Conservation (phyloP, 2,888 invertebrate genomes). For the Philopedon plagiatum region DNA sequence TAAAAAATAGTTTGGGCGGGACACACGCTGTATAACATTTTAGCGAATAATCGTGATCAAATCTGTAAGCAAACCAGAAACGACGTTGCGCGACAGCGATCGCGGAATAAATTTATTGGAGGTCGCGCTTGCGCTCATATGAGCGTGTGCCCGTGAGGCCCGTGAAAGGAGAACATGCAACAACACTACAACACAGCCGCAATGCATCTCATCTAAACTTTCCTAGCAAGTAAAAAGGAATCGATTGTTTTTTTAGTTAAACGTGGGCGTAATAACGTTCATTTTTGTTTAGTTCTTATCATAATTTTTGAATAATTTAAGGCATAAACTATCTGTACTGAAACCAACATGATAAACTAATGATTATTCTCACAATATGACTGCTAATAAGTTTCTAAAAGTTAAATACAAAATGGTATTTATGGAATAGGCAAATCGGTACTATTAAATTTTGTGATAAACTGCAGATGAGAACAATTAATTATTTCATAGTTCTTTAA, state of each 20-base stretch:
- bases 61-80: constrained; percentile 24
- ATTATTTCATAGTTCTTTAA: too few relatives aligned
- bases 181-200: constrained; percentile 35
- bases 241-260: constrained; percentile 36
- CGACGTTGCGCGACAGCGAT: constrained; percentile 31
- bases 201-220: constrained; percentile 44
- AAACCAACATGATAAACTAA: not conserved
- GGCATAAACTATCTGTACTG: too few relatives aligned
- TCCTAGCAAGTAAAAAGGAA: constrained; percentile 36
- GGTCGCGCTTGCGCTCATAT: constrained; percentile 64
- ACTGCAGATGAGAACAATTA: too few relatives aligned
- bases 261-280: constrained; percentile 38
- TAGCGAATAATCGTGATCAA: constrained; percentile 15
- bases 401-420: too few relatives aligned
- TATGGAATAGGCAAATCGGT: not conserved
- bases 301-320: constrained; percentile 4
- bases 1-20: not conserved
- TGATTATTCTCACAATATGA: not conserved
- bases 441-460: not conserved
- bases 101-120: constrained; percentile 60
- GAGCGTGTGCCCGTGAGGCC: constrained; percentile 58
- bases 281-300: not conserved
- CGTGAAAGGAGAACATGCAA: constrained; percentile 64
- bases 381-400: not conserved
- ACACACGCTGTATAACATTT: constrained; percentile 20